Percentiles rank a stretch among this genome's conserved stretches.
Conservation (phyloP, 2,113 vertebrate species). For the Heliornis fulica region DNA sequence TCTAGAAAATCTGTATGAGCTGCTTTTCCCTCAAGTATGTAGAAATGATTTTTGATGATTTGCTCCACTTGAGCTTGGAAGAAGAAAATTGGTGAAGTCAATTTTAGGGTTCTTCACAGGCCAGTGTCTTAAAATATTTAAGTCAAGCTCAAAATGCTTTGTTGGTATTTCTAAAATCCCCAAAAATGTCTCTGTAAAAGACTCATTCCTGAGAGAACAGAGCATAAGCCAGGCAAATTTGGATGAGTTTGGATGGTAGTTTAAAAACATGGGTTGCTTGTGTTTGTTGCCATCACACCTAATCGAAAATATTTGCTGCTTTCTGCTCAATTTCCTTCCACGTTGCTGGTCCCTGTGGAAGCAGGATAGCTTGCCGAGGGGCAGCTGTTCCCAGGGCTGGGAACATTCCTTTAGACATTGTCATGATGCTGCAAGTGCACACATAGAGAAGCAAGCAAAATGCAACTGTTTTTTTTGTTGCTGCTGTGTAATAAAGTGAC, state of each 20-base stretch:
- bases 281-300: not conserved
- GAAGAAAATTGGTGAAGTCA: not conserved
- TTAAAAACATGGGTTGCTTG: not conserved
- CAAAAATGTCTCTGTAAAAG: not conserved
- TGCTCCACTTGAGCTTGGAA: not conserved
- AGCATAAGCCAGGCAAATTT: not conserved
- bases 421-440: slow-evolving; percentile 38
- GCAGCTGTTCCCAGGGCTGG: slow-evolving; percentile 30
- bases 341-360: not conserved
- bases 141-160: not conserved
- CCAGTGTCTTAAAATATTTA: not conserved
- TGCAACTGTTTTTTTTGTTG: not conserved
- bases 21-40: not conserved
- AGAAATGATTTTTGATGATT: not conserved
- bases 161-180: not conserved
- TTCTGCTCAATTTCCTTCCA: not conserved
- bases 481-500: not conserved
- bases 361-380: not conserved
- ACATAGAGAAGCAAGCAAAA: not conserved
- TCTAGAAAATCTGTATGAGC: not conserved
- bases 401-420: slow-evolving; percentile 12
- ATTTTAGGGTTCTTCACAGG: not conserved
- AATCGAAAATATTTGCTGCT: not conserved
- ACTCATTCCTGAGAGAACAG: not conserved
- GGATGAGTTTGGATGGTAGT: too few species aligned